A percentile compares a stretch with the other conserved stretches of the same genome.
Conservation (phyloP, 2,113 vertebrate genomes). For the Monopterus albus region DNA sequence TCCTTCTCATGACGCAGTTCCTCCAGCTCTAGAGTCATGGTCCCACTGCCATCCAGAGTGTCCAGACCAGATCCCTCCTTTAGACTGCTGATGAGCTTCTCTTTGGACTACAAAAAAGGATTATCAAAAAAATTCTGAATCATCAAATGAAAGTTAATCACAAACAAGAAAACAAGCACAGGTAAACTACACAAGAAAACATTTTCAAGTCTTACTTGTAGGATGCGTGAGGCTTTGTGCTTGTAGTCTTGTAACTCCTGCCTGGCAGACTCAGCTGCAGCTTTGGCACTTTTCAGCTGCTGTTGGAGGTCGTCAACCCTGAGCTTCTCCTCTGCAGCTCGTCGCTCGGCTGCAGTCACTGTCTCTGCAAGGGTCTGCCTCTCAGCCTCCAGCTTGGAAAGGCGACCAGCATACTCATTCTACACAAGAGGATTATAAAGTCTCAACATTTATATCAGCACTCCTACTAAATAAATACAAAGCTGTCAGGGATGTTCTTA, state of each 20-base stretch:
- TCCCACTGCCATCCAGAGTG: conserved; percentile 85
- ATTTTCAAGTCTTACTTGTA: conserved; percentile 83
- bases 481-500: background rate
- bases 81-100: conserved; percentile 97
- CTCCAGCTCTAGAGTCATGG: conserved; percentile 89
- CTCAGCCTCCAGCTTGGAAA: conserved; percentile 89
- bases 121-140: background rate
- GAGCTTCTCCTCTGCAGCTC: conserved; percentile 88
- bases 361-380: conserved; percentile 92
- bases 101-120: conserved; percentile 89
- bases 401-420: conserved; percentile 87
- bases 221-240: conserved; percentile 95
- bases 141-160: background rate
- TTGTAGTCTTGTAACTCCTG: conserved; percentile 96
- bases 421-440: conserved; percentile 50
- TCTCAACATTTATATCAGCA: background rate
- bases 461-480: background rate
- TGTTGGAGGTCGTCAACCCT: conserved; percentile 89
- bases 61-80: conserved; percentile 98
- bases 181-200: too few relatives aligned
- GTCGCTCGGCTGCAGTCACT: conserved; percentile 86
- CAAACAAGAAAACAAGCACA: too few relatives aligned
- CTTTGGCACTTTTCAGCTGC: conserved; percentile 85
- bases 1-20: conserved; percentile 95
- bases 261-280: conserved; percentile 85